Conservation (phyloP, 2,797 vertebrate genomes). For the Champsocephalus esox region DNA sequence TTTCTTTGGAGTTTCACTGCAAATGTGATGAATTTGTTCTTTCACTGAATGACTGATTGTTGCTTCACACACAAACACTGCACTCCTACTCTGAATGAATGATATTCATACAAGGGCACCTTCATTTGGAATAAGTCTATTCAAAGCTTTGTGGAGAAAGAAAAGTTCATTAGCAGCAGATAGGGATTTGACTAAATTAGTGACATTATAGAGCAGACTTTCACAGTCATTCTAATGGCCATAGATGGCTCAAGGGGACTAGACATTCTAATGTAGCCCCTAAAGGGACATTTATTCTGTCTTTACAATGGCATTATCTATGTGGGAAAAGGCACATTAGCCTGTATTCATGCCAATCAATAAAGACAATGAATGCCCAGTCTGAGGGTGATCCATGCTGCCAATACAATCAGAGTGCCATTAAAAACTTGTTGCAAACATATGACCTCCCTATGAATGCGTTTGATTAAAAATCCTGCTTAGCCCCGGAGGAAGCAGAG, state of each 20-base stretch:
- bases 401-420: slow-evolving; percentile 26
- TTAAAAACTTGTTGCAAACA: slow-evolving; percentile 13
- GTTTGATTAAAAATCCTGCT: slow-evolving; percentile 15
- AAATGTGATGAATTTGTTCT: slow-evolving; percentile 7
- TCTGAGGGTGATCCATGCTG: slow-evolving; percentile 35
- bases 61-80: slow-evolving; percentile 9
- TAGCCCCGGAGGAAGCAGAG: neutral
- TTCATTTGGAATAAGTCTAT: slow-evolving; percentile 15
- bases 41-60: neutral
- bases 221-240: slow-evolving; percentile 35
- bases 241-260: slow-evolving; percentile 48
- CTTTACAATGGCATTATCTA: slow-evolving; percentile 63
- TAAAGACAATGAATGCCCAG: slow-evolving; percentile 52
- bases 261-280: slow-evolving; percentile 54
- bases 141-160: slow-evolving; percentile 18
- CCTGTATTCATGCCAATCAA: slow-evolving; percentile 74
- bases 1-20: neutral
- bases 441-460: neutral
- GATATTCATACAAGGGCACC: neutral
- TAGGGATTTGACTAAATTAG: slow-evolving; percentile 39
- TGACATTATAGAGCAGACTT: slow-evolving; percentile 37
- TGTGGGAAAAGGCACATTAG: slow-evolving; percentile 68
- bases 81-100: slow-evolving; percentile 8
- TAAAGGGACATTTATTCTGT: slow-evolving; percentile 69
- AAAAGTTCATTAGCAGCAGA: slow-evolving; percentile 35